phyloP scores from a whole-genome alignment of 2,888 invertebrate species.

The Biston stratarius region DNA sequence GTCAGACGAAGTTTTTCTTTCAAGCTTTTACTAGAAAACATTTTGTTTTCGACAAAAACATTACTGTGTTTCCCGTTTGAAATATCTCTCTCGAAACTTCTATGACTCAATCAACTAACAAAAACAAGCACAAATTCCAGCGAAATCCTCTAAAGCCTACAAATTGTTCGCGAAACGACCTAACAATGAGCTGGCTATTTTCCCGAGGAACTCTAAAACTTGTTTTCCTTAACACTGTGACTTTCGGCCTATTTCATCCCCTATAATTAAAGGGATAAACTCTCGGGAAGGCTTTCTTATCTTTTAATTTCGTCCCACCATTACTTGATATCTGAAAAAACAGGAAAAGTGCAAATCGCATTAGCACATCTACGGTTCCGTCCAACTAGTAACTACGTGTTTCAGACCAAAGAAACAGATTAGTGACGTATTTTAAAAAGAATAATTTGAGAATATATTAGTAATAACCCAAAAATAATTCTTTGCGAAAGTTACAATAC shows the following conservation, averaged over 20 bases:
- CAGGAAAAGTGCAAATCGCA: too few relatives aligned
- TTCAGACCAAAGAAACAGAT: too few relatives aligned
- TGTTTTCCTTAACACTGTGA: conserved; percentile 23
- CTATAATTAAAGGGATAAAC: conserved; percentile 33
- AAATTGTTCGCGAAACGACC: conserved; percentile 27
- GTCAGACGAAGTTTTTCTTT: too few relatives aligned
- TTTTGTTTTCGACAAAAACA: neutral
- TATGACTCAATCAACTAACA: conserved; percentile 8
- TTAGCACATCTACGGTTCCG: too few relatives aligned
- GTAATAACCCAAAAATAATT: too few relatives aligned
- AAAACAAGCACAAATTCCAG: conserved; percentile 11
- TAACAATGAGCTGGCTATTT: conserved; percentile 19
- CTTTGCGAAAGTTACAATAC: too few relatives aligned
- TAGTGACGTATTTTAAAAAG: too few relatives aligned
- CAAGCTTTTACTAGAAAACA: neutral
- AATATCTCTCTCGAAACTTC: conserved; percentile 1
- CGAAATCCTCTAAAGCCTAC: conserved; percentile 13
- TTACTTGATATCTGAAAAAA: conserved; percentile 24
- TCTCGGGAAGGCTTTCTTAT: conserved; percentile 27
- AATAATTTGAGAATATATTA: too few relatives aligned
- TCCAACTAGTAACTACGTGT: too few relatives aligned
- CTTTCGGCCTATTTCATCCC: conserved; percentile 25
- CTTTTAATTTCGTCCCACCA: conserved; percentile 32
- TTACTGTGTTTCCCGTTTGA: neutral
- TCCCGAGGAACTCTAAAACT: conserved; percentile 24